Evolutionary conservation across 2,888 invertebrate species (phyloP).

Genomic region (Julus scanicus): DNA sequence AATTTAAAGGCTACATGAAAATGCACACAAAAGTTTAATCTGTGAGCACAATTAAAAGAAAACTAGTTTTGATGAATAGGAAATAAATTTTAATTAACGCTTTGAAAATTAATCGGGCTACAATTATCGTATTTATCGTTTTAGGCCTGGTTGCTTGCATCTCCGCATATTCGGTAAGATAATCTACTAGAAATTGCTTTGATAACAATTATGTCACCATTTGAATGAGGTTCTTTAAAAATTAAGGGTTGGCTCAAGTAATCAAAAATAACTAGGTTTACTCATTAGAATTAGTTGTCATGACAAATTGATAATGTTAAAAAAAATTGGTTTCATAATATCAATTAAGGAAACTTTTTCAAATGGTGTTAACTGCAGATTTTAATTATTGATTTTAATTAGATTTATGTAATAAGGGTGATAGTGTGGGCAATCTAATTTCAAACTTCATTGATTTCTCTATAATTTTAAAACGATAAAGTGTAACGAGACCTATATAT

Average conservation of each 20-base stretch:
- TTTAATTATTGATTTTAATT: not conserved
- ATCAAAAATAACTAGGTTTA: slow-evolving; percentile 5
- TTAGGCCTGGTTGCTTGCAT: slow-evolving; percentile 51
- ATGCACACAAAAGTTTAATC: not conserved
- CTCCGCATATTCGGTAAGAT: slow-evolving; percentile 47
- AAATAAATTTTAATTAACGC: slow-evolving; percentile 9
- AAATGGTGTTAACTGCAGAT: not conserved
- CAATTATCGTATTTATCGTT: slow-evolving; percentile 8
- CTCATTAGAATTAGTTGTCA: not conserved
- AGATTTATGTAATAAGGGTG: not conserved
- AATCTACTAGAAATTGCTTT: not conserved
- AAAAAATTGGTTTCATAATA: not conserved
- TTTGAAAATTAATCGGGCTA: not conserved
- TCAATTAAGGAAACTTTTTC: not conserved
- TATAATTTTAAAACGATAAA: not conserved
- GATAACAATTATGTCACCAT: not conserved
- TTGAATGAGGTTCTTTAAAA: not conserved
- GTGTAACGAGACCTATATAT: not conserved
- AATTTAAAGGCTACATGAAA: not conserved
- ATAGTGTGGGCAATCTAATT: not conserved
- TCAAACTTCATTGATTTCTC: not conserved
- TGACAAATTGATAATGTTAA: not conserved
- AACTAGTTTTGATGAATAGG: slow-evolving; percentile 27
- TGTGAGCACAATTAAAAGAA: not conserved
- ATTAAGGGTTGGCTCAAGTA: not conserved